A percentile compares a stretch with the other conserved stretches of the same genome.
Conservation (phyloP, 2,797 vertebrate genomes). For the Rhyacichthys aspro region DNA sequence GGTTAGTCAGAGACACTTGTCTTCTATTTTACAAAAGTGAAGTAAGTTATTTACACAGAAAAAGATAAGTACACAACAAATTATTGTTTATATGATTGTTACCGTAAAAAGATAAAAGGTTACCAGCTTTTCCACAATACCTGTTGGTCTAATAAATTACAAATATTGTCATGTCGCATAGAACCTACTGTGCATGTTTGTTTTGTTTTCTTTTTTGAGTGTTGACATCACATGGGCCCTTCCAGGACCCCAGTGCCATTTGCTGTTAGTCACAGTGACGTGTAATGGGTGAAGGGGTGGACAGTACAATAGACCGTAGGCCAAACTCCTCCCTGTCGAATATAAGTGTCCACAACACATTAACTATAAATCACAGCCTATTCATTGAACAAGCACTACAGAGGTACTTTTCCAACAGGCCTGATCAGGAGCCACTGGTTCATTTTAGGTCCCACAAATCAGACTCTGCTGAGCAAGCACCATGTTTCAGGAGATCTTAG, state of each 20-base stretch:
- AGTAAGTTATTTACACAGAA: too few species aligned
- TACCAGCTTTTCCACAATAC: too few species aligned
- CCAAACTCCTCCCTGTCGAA: slow-evolving; percentile 74
- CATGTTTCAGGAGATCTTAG: slow-evolving; percentile 88
- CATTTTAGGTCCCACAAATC: slow-evolving; percentile 14
- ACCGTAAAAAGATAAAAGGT: too few species aligned
- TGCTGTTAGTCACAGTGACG: slow-evolving; percentile 39
- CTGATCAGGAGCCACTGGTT: slow-evolving; percentile 17
- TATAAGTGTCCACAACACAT: slow-evolving; percentile 72
- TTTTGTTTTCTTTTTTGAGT: slow-evolving; percentile 12
- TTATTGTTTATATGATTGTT: too few species aligned
- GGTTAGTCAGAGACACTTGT: background rate
- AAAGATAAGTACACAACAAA: too few species aligned
- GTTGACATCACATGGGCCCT: slow-evolving; percentile 18
- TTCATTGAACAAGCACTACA: slow-evolving; percentile 42
- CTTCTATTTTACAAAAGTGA: too few species aligned
- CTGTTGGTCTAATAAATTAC: too few species aligned
- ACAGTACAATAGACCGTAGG: slow-evolving; percentile 54
- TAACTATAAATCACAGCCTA: slow-evolving; percentile 68
- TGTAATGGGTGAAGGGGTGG: slow-evolving; percentile 21
- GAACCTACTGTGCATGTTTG: background rate
- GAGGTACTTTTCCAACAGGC: slow-evolving; percentile 33
- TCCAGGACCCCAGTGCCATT: slow-evolving; percentile 7
- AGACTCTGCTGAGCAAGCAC: slow-evolving; percentile 69
- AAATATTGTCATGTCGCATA: too few species aligned